Conservation (phyloP, 2,888 invertebrate genomes). For the Polymixis flavicincta region DNA sequence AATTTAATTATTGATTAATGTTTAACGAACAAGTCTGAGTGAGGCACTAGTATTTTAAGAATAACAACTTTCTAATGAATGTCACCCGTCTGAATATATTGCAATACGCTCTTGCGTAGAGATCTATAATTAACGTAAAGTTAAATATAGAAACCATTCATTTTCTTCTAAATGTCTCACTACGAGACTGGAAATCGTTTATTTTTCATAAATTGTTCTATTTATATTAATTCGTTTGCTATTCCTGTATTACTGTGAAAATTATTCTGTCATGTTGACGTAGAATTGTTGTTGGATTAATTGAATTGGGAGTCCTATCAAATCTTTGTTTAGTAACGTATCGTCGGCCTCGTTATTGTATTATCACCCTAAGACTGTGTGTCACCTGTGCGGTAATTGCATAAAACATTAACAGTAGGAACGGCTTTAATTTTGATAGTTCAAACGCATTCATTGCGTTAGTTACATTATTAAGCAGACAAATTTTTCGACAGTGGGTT, state of each 20-base stretch:
- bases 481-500: too few species aligned
- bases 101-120: slow-evolving; percentile 53
- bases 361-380: too few species aligned
- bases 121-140: slow-evolving; percentile 62
- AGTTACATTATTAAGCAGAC: too few species aligned
- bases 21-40: neutral
- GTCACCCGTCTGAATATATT: slow-evolving; percentile 52
- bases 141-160: slow-evolving; percentile 60
- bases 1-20: neutral
- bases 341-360: neutral
- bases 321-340: neutral
- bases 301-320: neutral
- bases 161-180: slow-evolving; percentile 59
- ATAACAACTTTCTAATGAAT: slow-evolving; percentile 47
- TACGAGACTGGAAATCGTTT: slow-evolving; percentile 42
- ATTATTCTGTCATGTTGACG: slow-evolving; percentile 29
- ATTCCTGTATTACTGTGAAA: slow-evolving; percentile 37
- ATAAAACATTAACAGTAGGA: too few species aligned
- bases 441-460: too few species aligned
- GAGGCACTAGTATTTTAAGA: neutral
- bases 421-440: too few species aligned
- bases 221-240: slow-evolving; percentile 45
- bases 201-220: slow-evolving; percentile 57
- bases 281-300: slow-evolving; percentile 12
- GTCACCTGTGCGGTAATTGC: too few species aligned